Conservation (phyloP, 1,140 invertebrate genomes). For the Procambarus clarkii region DNA sequence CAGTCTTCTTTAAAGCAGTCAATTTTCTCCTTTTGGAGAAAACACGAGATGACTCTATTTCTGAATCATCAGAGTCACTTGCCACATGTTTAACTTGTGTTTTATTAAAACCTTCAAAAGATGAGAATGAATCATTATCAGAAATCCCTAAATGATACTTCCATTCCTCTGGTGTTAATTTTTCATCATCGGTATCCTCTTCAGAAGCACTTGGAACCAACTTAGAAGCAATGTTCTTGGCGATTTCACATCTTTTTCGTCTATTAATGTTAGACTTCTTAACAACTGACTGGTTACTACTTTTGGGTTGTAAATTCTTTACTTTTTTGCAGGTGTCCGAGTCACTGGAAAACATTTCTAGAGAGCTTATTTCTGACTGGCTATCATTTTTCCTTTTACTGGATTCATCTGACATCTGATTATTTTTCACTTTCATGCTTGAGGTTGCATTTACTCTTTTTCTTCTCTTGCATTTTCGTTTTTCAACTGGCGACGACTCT, state of each 20-base stretch:
- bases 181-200: background rate
- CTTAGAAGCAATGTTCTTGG: background rate
- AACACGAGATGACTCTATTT: background rate
- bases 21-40: background rate
- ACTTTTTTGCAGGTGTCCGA: background rate
- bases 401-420: background rate
- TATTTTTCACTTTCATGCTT: background rate
- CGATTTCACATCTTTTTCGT: background rate
- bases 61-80: background rate
- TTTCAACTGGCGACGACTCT: background rate
- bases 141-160: background rate
- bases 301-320: background rate
- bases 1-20: background rate
- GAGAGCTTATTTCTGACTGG: background rate
- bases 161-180: background rate
- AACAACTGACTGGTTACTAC: background rate
- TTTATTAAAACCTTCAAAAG: background rate
- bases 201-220: background rate
- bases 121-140: background rate
- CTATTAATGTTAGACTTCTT: background rate
- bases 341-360: background rate
- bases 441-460: background rate
- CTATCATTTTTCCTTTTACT: background rate
- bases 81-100: background rate
- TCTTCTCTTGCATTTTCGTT: background rate